These are phyloP conservation scores for Oconnorella tubifera DNA, from an alignment of 2,888 invertebrate species.

Conservation along the genomic window DNA sequence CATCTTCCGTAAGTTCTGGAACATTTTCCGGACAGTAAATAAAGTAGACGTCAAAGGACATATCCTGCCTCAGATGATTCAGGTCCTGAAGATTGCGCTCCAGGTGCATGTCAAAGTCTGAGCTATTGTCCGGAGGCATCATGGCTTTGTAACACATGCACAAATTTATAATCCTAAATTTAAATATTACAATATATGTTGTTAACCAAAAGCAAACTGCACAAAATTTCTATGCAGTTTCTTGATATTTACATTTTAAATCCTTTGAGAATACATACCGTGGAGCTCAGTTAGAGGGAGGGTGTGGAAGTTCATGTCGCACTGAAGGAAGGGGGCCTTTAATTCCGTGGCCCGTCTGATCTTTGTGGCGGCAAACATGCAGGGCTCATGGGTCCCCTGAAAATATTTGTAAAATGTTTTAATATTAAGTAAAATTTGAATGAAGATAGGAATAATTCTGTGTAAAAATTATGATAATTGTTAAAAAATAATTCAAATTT, in stretches of 20 bases:
- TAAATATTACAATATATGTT: too few species aligned
- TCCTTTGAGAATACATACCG: too few species aligned
- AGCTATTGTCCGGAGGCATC: slow-evolving; percentile 49
- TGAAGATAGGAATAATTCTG: not conserved
- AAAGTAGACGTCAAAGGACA: slow-evolving; percentile 30
- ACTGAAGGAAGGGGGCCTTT: slow-evolving; percentile 54
- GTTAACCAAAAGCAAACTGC: too few species aligned
- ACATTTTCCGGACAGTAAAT: slow-evolving; percentile 27
- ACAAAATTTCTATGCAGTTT: too few species aligned
- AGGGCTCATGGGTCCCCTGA: slow-evolving; percentile 45
- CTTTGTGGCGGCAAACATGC: slow-evolving; percentile 49
- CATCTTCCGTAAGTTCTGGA: slow-evolving; percentile 21
- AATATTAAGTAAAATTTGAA: not conserved
- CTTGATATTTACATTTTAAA: too few species aligned
- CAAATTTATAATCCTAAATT: too few species aligned
- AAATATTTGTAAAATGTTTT: not conserved
- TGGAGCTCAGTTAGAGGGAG: slow-evolving; percentile 50
- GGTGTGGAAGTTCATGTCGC: slow-evolving; percentile 52
- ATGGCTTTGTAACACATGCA: slow-evolving; percentile 44
- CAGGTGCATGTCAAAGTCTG: slow-evolving; percentile 51
- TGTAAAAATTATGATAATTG: not conserved
- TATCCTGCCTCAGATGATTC: slow-evolving; percentile 21
- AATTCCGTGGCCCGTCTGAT: slow-evolving; percentile 48
- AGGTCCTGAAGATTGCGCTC: slow-evolving; percentile 31
- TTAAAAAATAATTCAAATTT: not conserved